Evolutionary conservation across 1,140 invertebrate genomes (phyloP), one percentile per base, ranked within the genome.

Genomic region (Drosophila arawakana): DNA sequence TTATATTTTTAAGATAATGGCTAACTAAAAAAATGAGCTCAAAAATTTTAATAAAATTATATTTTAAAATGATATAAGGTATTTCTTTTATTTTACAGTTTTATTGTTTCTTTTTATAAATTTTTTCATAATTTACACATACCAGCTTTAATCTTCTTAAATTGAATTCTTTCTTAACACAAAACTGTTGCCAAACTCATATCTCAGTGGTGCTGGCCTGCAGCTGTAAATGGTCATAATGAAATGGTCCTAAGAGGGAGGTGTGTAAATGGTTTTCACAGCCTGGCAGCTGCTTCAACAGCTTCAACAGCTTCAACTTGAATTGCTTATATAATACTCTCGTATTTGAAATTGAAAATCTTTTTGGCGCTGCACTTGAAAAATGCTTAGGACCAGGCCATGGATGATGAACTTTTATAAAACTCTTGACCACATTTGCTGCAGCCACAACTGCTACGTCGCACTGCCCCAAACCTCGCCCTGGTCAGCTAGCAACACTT

Each of bases 341-440:
- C 59, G 67, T 65, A 88, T 86, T 88, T 86, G 80, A 86, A 86
- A 88, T 86, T 88, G 83, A 86, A 86, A 88, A 86, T 86, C 83
- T 86, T 82, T 88, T 88, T 86, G 79, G 71, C 79, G 76, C 66
- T 88, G 83, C 83, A 80, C 83, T 86, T 88, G 83, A 88, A 83
- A 82, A 86, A 82, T 83, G 83, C 83, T 86, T 88, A 69, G 68
- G 76, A 76, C 81, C 80, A 59, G 68, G 68, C 73, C 68, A 80
- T 77, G 83, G 41, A 82, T 88, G 83, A 88, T 86, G 80, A 86
- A 86, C 83, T 86, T 30, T 86, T 86, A 69, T 88, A 75, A 86
- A 86, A 86, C 83, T 86, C 83, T 86, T 82, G 83, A 86, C 83
- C 83, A 86, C 83, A 88, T 77, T 88, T 82, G 82, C 82, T 79